Evolutionary conservation across 2,797 vertebrate species (phyloP), one percentile per base, ranked within the genome.

Genomic region (Scleropages formosus): DNA sequence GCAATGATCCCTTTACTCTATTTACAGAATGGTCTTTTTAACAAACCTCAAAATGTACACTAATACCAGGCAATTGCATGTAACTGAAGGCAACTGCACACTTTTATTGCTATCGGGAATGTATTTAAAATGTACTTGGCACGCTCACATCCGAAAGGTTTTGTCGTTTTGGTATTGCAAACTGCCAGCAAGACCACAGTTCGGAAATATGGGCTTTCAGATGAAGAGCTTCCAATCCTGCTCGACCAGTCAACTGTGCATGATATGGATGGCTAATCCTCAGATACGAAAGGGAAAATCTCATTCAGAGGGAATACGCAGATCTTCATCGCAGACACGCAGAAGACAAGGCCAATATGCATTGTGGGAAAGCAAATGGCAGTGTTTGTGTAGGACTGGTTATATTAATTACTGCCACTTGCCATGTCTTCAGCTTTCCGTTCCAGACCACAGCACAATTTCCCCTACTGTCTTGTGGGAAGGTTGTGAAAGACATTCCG

Each of bases 351-450:
- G 83, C 82, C 80, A 81, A 87, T 88, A 88, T 89, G 81, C 80
- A 84, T 86, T 88, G 88, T 82, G 87, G 87, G 84, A 90, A 90
- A 88, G 84, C 85, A 85, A 89, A 88, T 26, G 46, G 59, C 82
- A 80, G 80, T 85, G 83, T 89, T 82, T 83, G 87, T 88, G 76
- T 56, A 76, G 44, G 85, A 84, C 83, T 90, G 86, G 88, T 85
- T 88, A 88, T 84, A 88, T 87, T 89, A 81, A 87, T 90, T 89
- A 88, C 87, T 70, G 80, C 66, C 79, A 86, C 85, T 58, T 85
- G 61, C 87, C 81, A 85, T 86, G 85, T 87, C 85, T 81, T 84
- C 82, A 85, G 85, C 86, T 90, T 90, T 90, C 86, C 82, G 80
- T 87, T 74, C 77, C 79, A 78, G 79, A 87, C 88, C 89, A 77